Evolutionary conservation across 1,140 invertebrate species (phyloP).

Genomic region (Cylas formicarius): DNA sequence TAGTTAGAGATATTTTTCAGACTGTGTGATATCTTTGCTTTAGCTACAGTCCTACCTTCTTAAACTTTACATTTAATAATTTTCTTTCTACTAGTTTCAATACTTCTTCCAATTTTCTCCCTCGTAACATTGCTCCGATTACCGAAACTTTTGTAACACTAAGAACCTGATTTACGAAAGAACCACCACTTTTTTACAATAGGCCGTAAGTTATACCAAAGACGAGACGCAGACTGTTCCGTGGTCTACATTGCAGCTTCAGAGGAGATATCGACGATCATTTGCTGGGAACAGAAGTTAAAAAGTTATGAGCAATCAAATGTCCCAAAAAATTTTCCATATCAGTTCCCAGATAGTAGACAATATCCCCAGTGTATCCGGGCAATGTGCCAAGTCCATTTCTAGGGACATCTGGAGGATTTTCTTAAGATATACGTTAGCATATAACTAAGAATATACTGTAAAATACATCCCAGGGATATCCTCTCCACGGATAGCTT

Average conservation of each 20-base stretch:
- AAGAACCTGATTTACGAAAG: slow-evolving; percentile 34
- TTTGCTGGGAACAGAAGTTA: slow-evolving; percentile 13
- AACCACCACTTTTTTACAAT: slow-evolving; percentile 35
- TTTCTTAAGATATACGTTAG: too few relatives aligned
- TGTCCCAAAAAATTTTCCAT: too few relatives aligned
- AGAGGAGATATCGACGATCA: slow-evolving; percentile 18
- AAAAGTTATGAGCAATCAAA: slow-evolving; percentile 18
- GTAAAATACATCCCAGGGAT: too few relatives aligned
- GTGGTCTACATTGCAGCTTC: slow-evolving; percentile 25
- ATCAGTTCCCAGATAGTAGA: too few relatives aligned
- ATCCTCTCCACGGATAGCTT: too few relatives aligned
- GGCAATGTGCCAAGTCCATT: too few relatives aligned
- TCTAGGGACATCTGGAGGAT: too few relatives aligned
- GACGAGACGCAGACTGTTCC: slow-evolving; percentile 14
- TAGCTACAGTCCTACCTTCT: slow-evolving; percentile 26
- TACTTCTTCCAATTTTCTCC: slow-evolving; percentile 37
- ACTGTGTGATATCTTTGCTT: slow-evolving; percentile 13
- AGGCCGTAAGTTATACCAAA: slow-evolving; percentile 40
- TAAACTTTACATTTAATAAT: slow-evolving; percentile 11
- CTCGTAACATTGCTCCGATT: slow-evolving; percentile 33
- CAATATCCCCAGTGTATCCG: too few relatives aligned
- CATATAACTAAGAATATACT: too few relatives aligned
- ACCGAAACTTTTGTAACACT: slow-evolving; percentile 31
- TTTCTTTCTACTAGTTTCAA: slow-evolving; percentile 16
- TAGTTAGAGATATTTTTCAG: too few relatives aligned